Conservation (phyloP, 2,113 vertebrate species). For the Mesitornis unicolor region DNA sequence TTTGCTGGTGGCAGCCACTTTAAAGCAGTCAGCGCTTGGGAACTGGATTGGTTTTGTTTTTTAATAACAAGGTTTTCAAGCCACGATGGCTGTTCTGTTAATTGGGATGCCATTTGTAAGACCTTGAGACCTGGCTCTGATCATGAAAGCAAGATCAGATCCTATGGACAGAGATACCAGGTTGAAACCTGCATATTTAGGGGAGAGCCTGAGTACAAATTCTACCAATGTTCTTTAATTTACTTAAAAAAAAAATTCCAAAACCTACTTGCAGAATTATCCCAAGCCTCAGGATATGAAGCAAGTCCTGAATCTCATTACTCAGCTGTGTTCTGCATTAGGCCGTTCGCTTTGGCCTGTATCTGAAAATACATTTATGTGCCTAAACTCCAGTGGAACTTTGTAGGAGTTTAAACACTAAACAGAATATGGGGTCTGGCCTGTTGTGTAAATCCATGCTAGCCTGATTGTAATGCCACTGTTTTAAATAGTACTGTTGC, state of each 20-base stretch:
- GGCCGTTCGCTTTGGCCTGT: not conserved
- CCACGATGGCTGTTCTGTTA: constrained; percentile 1
- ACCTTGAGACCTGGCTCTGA: constrained; percentile 42
- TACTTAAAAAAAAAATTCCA: not conserved
- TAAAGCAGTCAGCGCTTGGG: not conserved
- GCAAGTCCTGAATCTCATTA: constrained; percentile 3
- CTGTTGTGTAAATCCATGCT: not conserved
- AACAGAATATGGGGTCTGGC: not conserved
- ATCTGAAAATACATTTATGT: not conserved
- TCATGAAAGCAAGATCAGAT: constrained; percentile 24
- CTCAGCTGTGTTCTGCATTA: not conserved
- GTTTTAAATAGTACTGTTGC: not conserved
- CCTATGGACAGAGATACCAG: not conserved
- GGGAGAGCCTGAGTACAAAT: not conserved
- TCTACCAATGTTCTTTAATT: not conserved
- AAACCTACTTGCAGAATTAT: constrained; percentile 2
- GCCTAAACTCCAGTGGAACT: not conserved
- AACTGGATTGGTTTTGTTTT: constrained; percentile 32
- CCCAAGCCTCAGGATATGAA: not conserved
- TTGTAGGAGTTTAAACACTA: not conserved
- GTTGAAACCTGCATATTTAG: constrained; percentile 13
- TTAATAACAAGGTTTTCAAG: constrained; percentile 5
- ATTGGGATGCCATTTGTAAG: constrained; percentile 40
- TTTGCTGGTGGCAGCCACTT: constrained; percentile 44
- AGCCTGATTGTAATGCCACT: not conserved